Base-by-base conservation (phyloP, 2,888 invertebrate genomes). In the Drosophila paranaensis region DNA sequence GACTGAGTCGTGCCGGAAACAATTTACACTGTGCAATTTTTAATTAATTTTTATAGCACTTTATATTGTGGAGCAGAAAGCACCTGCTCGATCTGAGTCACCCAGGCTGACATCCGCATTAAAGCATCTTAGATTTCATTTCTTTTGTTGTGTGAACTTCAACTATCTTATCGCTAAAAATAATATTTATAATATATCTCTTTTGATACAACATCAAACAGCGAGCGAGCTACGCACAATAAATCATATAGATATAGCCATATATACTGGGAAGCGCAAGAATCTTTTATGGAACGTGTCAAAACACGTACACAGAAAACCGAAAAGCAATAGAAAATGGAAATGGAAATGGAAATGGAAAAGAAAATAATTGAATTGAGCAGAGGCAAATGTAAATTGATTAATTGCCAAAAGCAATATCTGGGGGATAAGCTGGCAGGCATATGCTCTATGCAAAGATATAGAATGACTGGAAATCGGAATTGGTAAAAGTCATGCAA, bases 201-300 rank as follows among this genome's bases (percentile, higher is more conserved):
- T 39, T 66, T 75, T 81, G 66, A 81, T 71, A 58, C 4, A 69
- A 89, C 79, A 89, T 83, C 88, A 83, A 83, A 89, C 79, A 82
- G 71, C 74, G 62, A 50, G 60, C 45, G 33, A 57, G 66, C 40
- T 54, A 37, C 42, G 53, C 56, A 75, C 55, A 14, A 88, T 82
- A 86, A 86, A 86, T 82, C 81, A 88, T 54, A 69, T 33, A 66
- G 60, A 77, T 62, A 77, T 37, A 39, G n/a, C 53, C 39, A 53
- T 66, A 40, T 46, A 30, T 20, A 20, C 20, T 1, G 50, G 45
- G 25, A 37, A 61, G 57, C 57, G 61, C 57, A 57, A 57, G 58
- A 37, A 13, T 40, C 50, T 39, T 81, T 71, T 69, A 69, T 60
- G 42, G 71, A 61, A 66, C 83, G 83, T 88, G 89, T 86, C 69